Evolutionary conservation across 2,888 invertebrate species (phyloP), one percentile per base, ranked within the genome.

Genomic region (Eupithecia dodoneata): DNA sequence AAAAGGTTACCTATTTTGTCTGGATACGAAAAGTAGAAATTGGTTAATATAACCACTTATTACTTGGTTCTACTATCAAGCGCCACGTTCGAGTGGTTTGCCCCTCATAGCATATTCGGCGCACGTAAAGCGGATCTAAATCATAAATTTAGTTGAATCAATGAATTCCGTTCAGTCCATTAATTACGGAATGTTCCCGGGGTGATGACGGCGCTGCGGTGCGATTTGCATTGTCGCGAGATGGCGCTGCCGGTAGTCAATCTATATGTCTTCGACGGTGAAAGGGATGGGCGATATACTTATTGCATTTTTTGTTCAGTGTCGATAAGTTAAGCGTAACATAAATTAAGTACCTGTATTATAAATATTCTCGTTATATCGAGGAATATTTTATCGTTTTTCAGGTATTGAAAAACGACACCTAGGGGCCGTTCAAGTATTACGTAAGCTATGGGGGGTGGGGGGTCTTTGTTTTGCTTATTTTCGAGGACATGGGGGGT

Each of bases 201-300:
- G 78, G 78, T 79, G 78, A 79, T 76, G 78, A 79, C 76, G 73
- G 71, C 73, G 77, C 71, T 75, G 77, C 77, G 73, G 81, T 81
- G 78, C 73, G 86, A 92, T 92, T 90, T 91, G 91, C 92, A 92
- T 92, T 92, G 93, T 92, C 90, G 86, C 86, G 85, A 74, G 83
- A 80, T 76, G 76, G 76, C 69, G 80, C 83, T 73, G 18, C 18
- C 55, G 59, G 71, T 67, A 74, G 47, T 59, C 74, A 74, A 75
- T 75, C 73, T 73, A 71, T 79, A 75, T 30, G 74, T 75, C 78
- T 75, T 67, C 52, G 73, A 66, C 66, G 63, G 55, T 69, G 72
- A 76, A 76, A 77, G 73, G 66, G 77, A 78, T 52, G 82, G 10
- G 76, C 69, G 42, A 76, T 74, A 81, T 82, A 83, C 47, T 49